A percentile compares a stretch with the other conserved stretches of the same genome.
Conservation (phyloP, 2,113 vertebrate genomes). For the Columba livia region DNA sequence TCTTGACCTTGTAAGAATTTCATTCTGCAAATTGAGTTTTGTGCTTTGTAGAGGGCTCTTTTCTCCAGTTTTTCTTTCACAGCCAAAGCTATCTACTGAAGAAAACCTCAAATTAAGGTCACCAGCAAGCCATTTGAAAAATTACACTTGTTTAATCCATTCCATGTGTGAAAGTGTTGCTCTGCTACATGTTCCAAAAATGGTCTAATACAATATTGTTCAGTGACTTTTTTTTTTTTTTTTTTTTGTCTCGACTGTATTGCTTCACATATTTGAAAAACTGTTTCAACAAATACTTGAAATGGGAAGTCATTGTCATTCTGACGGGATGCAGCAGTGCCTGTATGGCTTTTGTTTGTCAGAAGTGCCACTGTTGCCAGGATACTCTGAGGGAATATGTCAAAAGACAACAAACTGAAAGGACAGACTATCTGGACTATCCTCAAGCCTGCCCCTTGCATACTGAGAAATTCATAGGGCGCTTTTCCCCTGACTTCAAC, state of each 20-base stretch:
- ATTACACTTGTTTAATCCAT: background rate
- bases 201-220: background rate
- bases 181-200: background rate
- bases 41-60: background rate
- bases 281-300: constrained; percentile 24
- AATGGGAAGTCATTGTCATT: constrained; percentile 66
- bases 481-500: background rate
- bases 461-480: constrained; percentile 33
- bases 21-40: background rate
- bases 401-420: constrained; percentile 67
- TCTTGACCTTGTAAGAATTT: background rate
- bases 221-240: rapidly evolving
- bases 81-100: background rate
- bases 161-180: background rate
- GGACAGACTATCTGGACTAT: constrained; percentile 52
- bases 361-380: constrained; percentile 66
- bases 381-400: constrained; percentile 69
- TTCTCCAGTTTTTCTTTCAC: background rate
- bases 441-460: constrained; percentile 8
- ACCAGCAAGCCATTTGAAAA: background rate
- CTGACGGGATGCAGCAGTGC: constrained; percentile 54
- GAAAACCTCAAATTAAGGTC: background rate
- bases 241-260: background rate
- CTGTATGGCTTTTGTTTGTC: constrained; percentile 67
- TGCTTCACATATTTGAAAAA: constrained; percentile 37